Conservation (phyloP, 2,888 invertebrate species). For the Argynnis bischoffii region DNA sequence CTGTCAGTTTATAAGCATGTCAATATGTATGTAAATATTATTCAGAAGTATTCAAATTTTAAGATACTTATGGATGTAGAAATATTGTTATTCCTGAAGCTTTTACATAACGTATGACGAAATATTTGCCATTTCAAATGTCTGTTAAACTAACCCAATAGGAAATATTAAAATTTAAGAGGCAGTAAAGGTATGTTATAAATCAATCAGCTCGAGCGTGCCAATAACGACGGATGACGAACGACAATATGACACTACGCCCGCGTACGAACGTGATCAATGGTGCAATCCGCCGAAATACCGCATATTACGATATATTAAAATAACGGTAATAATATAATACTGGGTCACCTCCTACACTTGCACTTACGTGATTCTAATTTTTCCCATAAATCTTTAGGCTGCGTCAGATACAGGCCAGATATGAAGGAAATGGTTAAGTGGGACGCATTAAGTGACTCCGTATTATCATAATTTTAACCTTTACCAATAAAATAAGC, state of each 20-base stretch:
- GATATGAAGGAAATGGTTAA: too few relatives aligned
- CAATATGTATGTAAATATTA: too few relatives aligned
- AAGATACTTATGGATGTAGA: too few relatives aligned
- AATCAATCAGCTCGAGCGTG: constrained; percentile 14
- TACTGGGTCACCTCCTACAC: constrained; percentile 14
- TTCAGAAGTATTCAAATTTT: too few relatives aligned
- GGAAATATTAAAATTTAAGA: constrained; percentile 17
- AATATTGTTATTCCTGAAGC: too few relatives aligned
- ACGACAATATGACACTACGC: constrained; percentile 22
- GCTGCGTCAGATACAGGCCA: too few relatives aligned
- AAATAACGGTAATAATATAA: background rate
- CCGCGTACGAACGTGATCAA: constrained; percentile 5
- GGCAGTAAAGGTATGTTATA: constrained; percentile 13
- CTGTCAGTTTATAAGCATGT: too few relatives aligned
- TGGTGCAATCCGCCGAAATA: constrained; percentile 8
- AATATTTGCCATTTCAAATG: background rate
- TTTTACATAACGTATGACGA: background rate
- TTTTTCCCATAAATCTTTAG: too few relatives aligned
- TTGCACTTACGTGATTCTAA: background rate
- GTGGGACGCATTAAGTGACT: too few relatives aligned
- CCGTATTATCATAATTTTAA: too few relatives aligned
- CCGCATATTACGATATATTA: background rate
- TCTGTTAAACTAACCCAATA: background rate
- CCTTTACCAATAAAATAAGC: too few relatives aligned
- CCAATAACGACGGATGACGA: constrained; percentile 32